Base-by-base conservation (phyloP, 1,140 invertebrate species). In the Heliconius himera region DNA sequence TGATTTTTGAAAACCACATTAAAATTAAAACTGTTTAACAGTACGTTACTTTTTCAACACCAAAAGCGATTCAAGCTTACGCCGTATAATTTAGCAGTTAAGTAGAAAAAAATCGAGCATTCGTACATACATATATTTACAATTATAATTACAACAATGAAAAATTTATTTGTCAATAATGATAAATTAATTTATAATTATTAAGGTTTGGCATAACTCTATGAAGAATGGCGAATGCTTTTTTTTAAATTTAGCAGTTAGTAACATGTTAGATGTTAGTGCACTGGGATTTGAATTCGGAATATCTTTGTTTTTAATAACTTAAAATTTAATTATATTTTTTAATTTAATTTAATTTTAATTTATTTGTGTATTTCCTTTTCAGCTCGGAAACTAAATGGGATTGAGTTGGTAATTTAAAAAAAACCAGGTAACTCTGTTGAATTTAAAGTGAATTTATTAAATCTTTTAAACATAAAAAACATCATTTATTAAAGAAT, bases 21-120 rank as follows among this genome's bases (percentile, higher is more conserved):
- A 66, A 29, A 16, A 29, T 66, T 29, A 66, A 66, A 13, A 66
- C 26, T 5, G 26, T 66, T 60, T 22, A 11, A 22, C 54, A 22
- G 54, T 3, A n/a, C n/a, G 8, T 22, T 3, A 60, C 6, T 60
- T 60, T 60, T 60, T 66, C 22, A n/a, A 66, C 60, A 26, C n/a
- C 22, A 13, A 66, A 66, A 66, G 22, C 22, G 26, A 11, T 66
- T 29, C 60, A 66, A 66, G 22, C 26, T 16, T 66, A 66, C 26
- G 3, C 60, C 60, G 60, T 66, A 66, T 66, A 66, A 66, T 26
- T 66, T 66, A 66, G 26, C 60, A 66, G 60, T 29, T 29, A 66
- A 66, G n/a, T 20, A 66, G 11, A 26, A 66, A 66, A 29, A 46
- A 29, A 66, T 13, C 26, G n/a, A 26, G 26, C 60, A 66, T 26